phyloP scores from a whole-genome alignment of 2,113 vertebrate genomes.

The Aegotheles bennettii region DNA sequence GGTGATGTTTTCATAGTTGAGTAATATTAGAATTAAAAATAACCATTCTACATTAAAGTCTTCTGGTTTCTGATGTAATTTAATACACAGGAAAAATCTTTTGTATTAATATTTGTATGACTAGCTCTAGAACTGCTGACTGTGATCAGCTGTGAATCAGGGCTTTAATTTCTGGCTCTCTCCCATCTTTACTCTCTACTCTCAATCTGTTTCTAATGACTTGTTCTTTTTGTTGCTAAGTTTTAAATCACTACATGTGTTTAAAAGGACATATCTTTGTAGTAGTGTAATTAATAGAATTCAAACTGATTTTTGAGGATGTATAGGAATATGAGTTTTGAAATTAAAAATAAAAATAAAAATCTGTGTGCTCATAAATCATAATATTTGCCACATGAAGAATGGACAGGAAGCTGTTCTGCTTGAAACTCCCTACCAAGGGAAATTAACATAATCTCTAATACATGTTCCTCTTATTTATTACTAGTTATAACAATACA shows the following conservation, averaged over 20 bases:
- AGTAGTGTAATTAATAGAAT: not conserved
- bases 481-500: not conserved
- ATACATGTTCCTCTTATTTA: not conserved
- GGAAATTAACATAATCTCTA: not conserved
- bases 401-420: not conserved
- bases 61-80: constrained; percentile 31
- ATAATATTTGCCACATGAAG: not conserved
- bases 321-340: not conserved
- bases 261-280: not conserved
- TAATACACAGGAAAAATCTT: not conserved
- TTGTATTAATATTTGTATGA: not conserved
- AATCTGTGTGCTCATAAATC: not conserved
- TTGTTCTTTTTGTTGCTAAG: not conserved
- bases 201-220: constrained; percentile 49
- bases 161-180: not conserved
- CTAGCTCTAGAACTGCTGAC: not conserved
- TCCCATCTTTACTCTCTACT: not conserved
- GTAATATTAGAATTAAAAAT: constrained; percentile 36
- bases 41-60: not conserved
- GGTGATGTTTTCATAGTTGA: constrained; percentile 53
- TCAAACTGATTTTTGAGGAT: not conserved
- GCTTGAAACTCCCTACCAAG: not conserved
- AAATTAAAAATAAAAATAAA: not conserved
- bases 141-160: not conserved
- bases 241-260: not conserved